phyloP scores from a whole-genome alignment of 2,113 vertebrate genomes.

The Hylia prasina region DNA sequence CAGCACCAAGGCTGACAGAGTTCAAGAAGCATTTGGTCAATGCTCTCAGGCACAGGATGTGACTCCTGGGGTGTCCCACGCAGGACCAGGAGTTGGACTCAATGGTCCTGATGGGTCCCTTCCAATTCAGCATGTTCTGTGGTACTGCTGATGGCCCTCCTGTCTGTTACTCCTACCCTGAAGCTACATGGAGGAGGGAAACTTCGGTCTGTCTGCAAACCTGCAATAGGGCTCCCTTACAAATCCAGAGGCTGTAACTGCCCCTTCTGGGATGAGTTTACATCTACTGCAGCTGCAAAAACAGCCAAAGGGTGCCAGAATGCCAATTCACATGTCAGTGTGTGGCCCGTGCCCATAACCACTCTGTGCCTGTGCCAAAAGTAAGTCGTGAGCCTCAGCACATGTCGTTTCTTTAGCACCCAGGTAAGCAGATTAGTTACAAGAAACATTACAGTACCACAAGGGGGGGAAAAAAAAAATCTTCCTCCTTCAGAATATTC shows the following conservation, averaged over 20 bases:
- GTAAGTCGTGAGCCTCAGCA: accelerated
- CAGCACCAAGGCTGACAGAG: not conserved
- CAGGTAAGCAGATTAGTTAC: not conserved
- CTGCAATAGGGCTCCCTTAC: not conserved
- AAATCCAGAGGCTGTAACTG: not conserved
- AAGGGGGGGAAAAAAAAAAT: not conserved
- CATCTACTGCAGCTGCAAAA: not conserved
- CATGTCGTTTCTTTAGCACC: not conserved
- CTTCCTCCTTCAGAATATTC: not conserved
- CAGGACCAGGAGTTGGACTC: not conserved
- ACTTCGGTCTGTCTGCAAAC: not conserved
- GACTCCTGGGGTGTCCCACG: not conserved
- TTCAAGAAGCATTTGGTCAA: not conserved
- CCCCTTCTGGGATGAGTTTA: not conserved
- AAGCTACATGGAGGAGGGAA: not conserved
- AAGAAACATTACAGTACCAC: not conserved
- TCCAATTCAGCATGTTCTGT: not conserved
- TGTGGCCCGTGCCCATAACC: not conserved
- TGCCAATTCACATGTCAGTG: not conserved
- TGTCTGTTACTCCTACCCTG: not conserved
- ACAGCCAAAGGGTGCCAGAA: not conserved
- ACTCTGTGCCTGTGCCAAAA: not conserved
- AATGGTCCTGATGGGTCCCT: not conserved
- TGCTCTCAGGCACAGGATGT: not conserved
- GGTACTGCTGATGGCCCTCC: not conserved